Evolutionary conservation across 1,140 invertebrate genomes (phyloP).

Genomic region (Rhynchophorus ferrugineus): DNA sequence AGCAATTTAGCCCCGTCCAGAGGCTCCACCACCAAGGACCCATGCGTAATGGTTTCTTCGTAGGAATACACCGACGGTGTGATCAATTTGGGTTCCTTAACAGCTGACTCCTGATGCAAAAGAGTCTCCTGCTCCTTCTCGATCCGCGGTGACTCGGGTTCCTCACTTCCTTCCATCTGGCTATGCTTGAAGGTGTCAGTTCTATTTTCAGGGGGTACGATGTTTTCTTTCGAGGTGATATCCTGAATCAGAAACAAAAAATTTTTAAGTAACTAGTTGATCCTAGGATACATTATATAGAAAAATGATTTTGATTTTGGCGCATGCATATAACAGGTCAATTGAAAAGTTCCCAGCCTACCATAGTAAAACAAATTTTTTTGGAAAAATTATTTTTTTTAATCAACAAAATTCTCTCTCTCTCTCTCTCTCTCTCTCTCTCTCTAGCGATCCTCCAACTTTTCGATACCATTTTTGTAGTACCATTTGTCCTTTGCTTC

Average conservation of each 20-base stretch:
- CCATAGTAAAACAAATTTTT: too few species aligned
- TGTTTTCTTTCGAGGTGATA: conserved; percentile 30
- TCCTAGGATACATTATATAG: too few species aligned
- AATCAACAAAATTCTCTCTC: too few species aligned
- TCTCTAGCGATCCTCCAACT: neutral
- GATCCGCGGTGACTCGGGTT: neutral
- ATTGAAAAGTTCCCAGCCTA: too few species aligned
- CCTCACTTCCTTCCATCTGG: too few species aligned
- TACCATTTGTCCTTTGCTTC: too few species aligned
- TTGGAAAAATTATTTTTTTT: too few species aligned
- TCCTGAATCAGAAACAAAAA: conserved; percentile 29
- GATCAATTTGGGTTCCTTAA: conserved; percentile 39
- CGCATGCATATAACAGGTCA: too few species aligned
- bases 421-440: too few species aligned
- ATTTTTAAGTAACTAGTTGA: too few species aligned
- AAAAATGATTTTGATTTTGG: too few species aligned
- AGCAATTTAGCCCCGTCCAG: conserved; percentile 27
- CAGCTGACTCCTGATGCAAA: neutral
- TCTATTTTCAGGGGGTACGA: conserved; percentile 30
- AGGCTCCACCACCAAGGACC: conserved; percentile 34
- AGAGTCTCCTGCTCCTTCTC: neutral
- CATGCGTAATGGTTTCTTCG: conserved; percentile 39
- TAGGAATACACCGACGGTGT: conserved; percentile 37
- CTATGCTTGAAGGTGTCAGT: conserved; percentile 24
- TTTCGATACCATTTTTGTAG: too few species aligned